phyloP scores from a whole-genome alignment of 2,888 invertebrate genomes.

The Drymonia ruficornis region DNA sequence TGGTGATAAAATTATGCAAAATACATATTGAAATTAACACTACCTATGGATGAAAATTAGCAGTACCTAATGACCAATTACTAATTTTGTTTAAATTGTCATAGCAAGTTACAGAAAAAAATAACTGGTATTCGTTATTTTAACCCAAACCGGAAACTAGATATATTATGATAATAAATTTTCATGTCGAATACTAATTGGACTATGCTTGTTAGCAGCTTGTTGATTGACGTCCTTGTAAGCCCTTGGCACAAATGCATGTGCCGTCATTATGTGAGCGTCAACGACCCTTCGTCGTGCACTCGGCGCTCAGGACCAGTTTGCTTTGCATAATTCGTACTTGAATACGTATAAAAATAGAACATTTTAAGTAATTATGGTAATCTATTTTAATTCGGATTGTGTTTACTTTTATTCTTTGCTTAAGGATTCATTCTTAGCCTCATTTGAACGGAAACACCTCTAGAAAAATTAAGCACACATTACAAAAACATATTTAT shows the following conservation, averaged over 20 bases:
- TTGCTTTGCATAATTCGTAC: conserved; percentile 18
- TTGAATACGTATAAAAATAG: neutral
- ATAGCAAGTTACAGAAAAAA: neutral
- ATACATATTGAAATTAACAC: no score
- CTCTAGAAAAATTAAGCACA: no score
- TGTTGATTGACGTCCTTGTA: conserved; percentile 29
- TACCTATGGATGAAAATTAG: neutral
- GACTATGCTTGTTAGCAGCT: neutral
- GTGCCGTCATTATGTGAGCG: conserved; percentile 31
- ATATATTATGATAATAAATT: no score
- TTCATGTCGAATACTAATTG: neutral
- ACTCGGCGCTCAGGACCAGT: conserved; percentile 21
- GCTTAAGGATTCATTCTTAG: no score
- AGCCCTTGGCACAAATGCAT: conserved; percentile 35
- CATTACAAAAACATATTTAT: no score
- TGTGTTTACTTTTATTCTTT: no score
- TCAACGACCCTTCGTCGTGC: conserved; percentile 14
- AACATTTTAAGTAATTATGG: neutral
- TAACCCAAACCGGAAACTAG: no score
- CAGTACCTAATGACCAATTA: neutral
- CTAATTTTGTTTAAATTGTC: neutral
- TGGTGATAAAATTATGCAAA: neutral
- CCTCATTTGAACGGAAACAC: no score
- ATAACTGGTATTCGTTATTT: neutral
- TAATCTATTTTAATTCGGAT: neutral